These are phyloP conservation scores for Ciconia boyciana DNA, from an alignment of 2,113 vertebrate genomes.

Conservation along the genomic window DNA sequence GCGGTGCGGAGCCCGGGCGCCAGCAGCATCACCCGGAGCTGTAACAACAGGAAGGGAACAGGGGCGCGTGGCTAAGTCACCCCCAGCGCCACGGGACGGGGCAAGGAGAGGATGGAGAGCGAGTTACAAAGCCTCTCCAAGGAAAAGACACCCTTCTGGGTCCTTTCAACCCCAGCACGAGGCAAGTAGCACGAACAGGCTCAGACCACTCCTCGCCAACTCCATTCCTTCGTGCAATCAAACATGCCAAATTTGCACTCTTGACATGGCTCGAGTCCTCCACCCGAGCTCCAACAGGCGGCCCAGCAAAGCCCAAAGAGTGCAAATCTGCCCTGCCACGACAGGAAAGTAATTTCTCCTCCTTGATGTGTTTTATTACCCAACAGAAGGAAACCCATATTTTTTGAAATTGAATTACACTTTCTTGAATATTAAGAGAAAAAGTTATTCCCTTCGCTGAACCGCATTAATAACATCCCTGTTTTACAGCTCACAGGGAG, in stretches of 20 bases:
- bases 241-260: fast-evolving
- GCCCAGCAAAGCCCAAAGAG: neutral
- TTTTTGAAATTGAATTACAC: constrained; percentile 22
- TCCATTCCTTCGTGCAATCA: fast-evolving
- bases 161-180: neutral
- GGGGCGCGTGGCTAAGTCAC: fast-evolving
- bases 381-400: neutral
- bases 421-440: constrained; percentile 7
- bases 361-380: neutral
- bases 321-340: neutral
- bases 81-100: fast-evolving
- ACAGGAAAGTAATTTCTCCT: neutral
- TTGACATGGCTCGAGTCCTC: fast-evolving
- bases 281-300: fast-evolving
- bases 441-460: neutral
- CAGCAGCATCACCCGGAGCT: neutral
- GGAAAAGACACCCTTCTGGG: neutral
- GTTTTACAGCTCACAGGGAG: neutral
- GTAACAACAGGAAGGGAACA: neutral
- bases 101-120: neutral
- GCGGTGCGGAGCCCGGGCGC: fast-evolving
- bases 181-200: neutral
- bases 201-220: neutral
- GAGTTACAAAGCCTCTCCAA: neutral
- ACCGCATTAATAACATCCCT: neutral